These are phyloP conservation scores for Gastrophysa polygoni DNA, from an alignment of 2,888 invertebrate genomes.

Conservation along the genomic window DNA sequence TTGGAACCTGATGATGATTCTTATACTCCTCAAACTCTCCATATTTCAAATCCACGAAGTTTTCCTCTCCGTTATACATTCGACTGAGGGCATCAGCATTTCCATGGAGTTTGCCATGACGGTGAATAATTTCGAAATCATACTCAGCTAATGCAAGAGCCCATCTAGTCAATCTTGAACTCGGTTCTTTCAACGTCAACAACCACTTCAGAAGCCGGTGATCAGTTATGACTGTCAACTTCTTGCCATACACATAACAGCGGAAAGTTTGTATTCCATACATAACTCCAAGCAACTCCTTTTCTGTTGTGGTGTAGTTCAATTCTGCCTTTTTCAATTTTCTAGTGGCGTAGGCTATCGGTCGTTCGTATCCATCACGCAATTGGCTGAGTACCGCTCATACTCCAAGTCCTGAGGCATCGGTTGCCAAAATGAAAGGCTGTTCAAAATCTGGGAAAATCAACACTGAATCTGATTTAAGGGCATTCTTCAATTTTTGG, in stretches of 20 bases:
- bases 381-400: conserved; percentile 26
- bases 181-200: conserved; percentile 21
- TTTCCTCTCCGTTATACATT: not conserved
- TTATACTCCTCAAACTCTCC: conserved; percentile 2
- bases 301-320: conserved; percentile 14
- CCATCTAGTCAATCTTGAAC: conserved; percentile 28
- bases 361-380: conserved; percentile 21
- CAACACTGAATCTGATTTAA: conserved; percentile 18
- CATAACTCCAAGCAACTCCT: conserved; percentile 12
- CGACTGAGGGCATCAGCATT: not conserved
- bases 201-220: conserved; percentile 24
- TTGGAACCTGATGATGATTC: not conserved
- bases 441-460: conserved; percentile 2
- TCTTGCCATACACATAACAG: conserved; percentile 3
- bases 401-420: conserved; percentile 24
- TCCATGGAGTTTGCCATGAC: not conserved
- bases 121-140: conserved; percentile 19
- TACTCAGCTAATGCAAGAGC: conserved; percentile 20
- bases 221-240: conserved; percentile 19
- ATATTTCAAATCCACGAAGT: not conserved
- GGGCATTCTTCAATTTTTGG: conserved; percentile 12
- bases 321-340: conserved; percentile 18
- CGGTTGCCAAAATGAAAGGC: conserved; percentile 27
- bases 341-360: conserved; percentile 25
- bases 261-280: conserved; percentile 11